Evolutionary conservation across 2,797 vertebrate genomes (phyloP).

Genomic region (Hypotaenidia philippensis): DNA sequence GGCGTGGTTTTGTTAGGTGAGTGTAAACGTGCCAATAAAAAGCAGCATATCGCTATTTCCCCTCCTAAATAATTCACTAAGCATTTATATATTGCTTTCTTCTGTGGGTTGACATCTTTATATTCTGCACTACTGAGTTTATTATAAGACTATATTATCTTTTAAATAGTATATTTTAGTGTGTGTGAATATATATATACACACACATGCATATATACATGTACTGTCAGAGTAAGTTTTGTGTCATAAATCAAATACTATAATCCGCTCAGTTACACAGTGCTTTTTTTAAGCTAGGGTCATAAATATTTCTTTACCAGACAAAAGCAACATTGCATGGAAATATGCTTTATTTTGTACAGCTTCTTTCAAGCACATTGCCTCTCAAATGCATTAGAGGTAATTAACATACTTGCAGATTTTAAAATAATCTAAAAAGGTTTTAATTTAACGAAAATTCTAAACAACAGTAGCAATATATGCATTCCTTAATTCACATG

Average conservation of each 20-base stretch:
- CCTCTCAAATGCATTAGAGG: not conserved
- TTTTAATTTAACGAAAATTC: slow-evolving; percentile 1
- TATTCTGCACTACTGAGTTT: not conserved
- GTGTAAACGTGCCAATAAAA: not conserved
- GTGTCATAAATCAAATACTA: not conserved
- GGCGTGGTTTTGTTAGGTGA: not conserved
- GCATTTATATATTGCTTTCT: not conserved
- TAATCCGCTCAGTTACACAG: not conserved
- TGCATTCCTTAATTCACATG: not conserved
- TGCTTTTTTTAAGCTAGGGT: not conserved
- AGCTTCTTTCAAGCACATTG: not conserved
- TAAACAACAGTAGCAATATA: not conserved
- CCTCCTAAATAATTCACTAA: not conserved
- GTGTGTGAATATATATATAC: fast-evolving
- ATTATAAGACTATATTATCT: not conserved
- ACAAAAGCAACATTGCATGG: not conserved
- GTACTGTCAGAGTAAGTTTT: not conserved
- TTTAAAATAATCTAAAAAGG: not conserved
- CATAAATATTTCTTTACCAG: not conserved
- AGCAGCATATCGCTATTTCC: not conserved
- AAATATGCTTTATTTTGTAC: slow-evolving; percentile 20
- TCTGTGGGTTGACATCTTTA: not conserved
- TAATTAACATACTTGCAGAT: not conserved
- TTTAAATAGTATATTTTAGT: not conserved
- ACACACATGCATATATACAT: fast-evolving